Percentiles rank a stretch among this genome's conserved stretches.
phyloP scores from a whole-genome alignment of 2,113 vertebrate species.

The Dromiciops gliroides region DNA sequence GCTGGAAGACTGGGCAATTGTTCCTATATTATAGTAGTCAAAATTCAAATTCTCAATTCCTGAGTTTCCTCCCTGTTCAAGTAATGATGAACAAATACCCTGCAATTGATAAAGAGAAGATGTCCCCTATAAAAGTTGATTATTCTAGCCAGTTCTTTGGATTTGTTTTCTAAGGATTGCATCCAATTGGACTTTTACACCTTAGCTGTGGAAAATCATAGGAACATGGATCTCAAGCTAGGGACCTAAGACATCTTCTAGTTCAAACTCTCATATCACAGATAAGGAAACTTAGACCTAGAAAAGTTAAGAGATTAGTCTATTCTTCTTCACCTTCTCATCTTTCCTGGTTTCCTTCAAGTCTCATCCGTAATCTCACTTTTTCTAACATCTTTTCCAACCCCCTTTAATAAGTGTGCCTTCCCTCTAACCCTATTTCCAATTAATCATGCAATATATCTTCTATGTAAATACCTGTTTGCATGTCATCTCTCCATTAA shows the following conservation, averaged over 20 bases:
- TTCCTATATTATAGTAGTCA: not conserved
- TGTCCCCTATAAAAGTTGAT: not conserved
- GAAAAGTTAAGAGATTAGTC: not conserved
- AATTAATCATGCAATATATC: not conserved
- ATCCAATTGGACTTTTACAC: not conserved
- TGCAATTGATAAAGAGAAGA: not conserved
- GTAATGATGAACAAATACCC: constrained; percentile 32
- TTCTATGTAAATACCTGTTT: not conserved
- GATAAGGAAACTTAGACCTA: not conserved
- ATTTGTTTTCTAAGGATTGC: not conserved
- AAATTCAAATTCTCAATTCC: not conserved
- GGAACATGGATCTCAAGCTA: not conserved
- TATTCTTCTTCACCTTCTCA: not conserved
- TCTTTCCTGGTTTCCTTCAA: not conserved
- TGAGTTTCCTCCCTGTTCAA: not conserved
- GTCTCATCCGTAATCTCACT: not conserved
- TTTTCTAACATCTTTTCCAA: not conserved
- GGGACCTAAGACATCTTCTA: not conserved
- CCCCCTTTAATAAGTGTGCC: not conserved
- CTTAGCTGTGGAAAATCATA: not conserved
- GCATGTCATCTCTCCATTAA: not conserved
- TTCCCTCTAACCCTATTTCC: not conserved
- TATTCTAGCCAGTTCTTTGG: not conserved
- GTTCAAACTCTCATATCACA: not conserved
- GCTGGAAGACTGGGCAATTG: not conserved